Evolutionary conservation across 92 coral and sea anemone genomes (phyloP).

Genomic region (Virgularia gustaviana): DNA sequence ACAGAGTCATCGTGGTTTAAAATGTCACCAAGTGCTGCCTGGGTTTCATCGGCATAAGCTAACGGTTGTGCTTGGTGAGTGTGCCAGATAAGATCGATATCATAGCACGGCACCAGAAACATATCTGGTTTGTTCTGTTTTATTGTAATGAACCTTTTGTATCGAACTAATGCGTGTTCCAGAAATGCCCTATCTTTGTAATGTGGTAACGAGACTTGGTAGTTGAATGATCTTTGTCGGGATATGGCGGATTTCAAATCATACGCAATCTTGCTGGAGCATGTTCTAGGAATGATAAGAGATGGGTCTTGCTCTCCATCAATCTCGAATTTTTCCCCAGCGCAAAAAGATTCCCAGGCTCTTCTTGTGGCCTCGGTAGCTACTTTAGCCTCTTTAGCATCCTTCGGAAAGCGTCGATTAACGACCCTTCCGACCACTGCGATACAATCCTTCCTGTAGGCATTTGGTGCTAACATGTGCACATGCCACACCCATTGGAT

Average conservation of each 20-base stretch:
- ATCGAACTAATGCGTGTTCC: conserved; percentile 58
- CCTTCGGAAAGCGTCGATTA: conserved; percentile 32
- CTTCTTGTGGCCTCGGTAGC: conserved; percentile 23
- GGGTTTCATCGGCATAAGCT: conserved; percentile 52
- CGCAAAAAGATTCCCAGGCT: conserved; percentile 40
- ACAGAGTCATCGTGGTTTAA: conserved; percentile 58
- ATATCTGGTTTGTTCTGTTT: conserved; percentile 54
- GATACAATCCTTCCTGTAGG: conserved; percentile 48
- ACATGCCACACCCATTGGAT: too few relatives aligned
- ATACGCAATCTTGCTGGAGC: conserved; percentile 32
- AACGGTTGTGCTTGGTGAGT: conserved; percentile 67
- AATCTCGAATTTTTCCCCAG: conserved; percentile 48
- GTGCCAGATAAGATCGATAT: conserved; percentile 73
- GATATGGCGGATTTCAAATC: conserved; percentile 42
- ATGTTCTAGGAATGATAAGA: conserved; percentile 8
- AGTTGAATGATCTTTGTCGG: conserved; percentile 49
- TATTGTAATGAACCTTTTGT: conserved; percentile 57
- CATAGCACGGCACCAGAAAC: conserved; percentile 66
- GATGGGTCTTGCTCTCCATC: conserved; percentile 29
- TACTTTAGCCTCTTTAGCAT: conserved; percentile 9
- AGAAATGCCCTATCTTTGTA: conserved; percentile 55
- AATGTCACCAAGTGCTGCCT: conserved; percentile 49
- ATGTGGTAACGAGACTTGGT: conserved; percentile 73
- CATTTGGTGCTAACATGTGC: conserved; percentile 54
- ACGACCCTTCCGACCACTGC: conserved; percentile 38